Conservation (phyloP, 2,797 vertebrate genomes). For the Sebastes cheni region DNA sequence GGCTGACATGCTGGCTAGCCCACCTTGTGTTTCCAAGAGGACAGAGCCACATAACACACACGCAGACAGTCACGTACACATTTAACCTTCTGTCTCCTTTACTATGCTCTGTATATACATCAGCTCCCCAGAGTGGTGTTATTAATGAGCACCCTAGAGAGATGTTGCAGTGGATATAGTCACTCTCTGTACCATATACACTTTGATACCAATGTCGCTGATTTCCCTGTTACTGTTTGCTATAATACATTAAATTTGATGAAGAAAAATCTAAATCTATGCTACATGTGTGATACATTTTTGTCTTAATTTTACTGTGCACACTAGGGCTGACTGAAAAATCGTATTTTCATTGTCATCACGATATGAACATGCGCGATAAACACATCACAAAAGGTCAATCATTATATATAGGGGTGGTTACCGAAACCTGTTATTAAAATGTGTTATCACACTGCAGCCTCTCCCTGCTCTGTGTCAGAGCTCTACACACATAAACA, state of each 20-base stretch:
- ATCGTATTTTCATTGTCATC: too few relatives aligned
- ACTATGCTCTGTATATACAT: conserved; percentile 18
- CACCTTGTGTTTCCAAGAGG: conserved; percentile 61
- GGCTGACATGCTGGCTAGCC: conserved; percentile 36
- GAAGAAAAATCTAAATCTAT: background rate
- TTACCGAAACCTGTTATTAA: too few relatives aligned
- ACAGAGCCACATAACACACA: conserved; percentile 24
- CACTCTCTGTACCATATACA: background rate
- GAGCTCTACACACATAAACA: too few relatives aligned
- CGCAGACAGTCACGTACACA: conserved; percentile 3
- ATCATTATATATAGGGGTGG: too few relatives aligned
- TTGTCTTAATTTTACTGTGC: background rate
- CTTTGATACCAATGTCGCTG: background rate
- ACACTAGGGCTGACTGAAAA: too few relatives aligned
- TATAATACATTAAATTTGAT: background rate
- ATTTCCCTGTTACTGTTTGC: background rate
- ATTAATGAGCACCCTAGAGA: conserved; percentile 39
- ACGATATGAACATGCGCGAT: too few relatives aligned
- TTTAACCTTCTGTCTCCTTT: conserved; percentile 48
- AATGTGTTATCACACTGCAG: too few relatives aligned
- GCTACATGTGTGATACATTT: background rate
- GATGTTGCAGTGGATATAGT: background rate
- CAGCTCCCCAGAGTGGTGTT: conserved; percentile 29
- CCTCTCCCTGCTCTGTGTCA: too few relatives aligned
- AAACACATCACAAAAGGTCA: too few relatives aligned